Evolutionary conservation across 2,888 invertebrate species (phyloP), one percentile per base, ranked within the genome.

Genomic region (Petrophora chlorosata): DNA sequence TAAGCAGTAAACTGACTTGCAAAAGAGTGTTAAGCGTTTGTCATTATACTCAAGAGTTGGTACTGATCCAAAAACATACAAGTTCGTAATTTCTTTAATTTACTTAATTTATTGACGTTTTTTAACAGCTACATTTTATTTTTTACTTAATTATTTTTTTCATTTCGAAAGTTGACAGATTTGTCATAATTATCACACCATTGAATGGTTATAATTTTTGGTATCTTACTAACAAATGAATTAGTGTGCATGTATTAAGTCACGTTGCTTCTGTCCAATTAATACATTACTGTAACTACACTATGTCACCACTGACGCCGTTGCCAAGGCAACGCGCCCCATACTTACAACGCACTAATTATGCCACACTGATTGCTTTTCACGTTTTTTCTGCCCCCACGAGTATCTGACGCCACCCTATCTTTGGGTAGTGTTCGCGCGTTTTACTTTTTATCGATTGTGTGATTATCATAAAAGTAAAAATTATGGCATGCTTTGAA

Each of bases 291-390:
- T 35, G 46, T 29, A 1, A 26, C 3, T 38, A 30, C 25, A 30
- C 17, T 26, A 26, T 29, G 39, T 29, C 22, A 13, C 12, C 39
- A 17, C 49, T 16, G 81, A 85, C 80, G 86, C 85, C 65, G 88
- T 89, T 63, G 70, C 77, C 76, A 85, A 84, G 77, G 77, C 71
- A 79, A 90, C 90, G 73, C 87, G 85, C 90, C 90, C 90, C 82
- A 90, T 87, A 88, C 86, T 85, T 80, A 85, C 86, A 81, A 86
- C 87, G 81, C 88, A 89, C 90, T 90, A 90, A 90, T 90, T 90
- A 90, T 88, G 84, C 86, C 87, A 85, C 90, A 88, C 85, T 90
- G 90, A 90, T 90, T 90, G 90, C 90, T 88, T 89, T 90, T 85
- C 82, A 85, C 85, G 85, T 89, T 88, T 80, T 85, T 87, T 82